phyloP scores from a whole-genome alignment of 2,797 vertebrate species.

The Centroberyx gerrardi region DNA sequence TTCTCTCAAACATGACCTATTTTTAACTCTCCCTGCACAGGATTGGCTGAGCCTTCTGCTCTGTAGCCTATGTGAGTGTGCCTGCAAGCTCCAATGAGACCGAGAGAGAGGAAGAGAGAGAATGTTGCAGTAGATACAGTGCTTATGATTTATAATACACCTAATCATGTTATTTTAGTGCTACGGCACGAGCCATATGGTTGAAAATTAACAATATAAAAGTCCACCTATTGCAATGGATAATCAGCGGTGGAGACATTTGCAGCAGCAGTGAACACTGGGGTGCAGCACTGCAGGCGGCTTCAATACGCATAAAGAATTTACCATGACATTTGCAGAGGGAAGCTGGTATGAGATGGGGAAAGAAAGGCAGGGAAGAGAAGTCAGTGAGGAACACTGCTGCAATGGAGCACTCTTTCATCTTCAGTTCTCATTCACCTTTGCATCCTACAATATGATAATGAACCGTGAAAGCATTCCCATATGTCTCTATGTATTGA shows the following conservation, averaged over 20 bases:
- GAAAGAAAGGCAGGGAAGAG: conserved; percentile 29
- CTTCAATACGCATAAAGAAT: conserved; percentile 76
- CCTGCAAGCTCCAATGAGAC: conserved; percentile 37
- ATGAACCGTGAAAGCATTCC: conserved; percentile 30
- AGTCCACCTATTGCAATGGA: conserved; percentile 13
- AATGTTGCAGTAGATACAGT: conserved; percentile 53
- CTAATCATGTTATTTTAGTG: conserved; percentile 37
- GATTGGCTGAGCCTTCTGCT: conserved; percentile 82
- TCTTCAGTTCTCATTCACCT: conserved; percentile 36
- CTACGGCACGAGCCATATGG: conserved; percentile 10
- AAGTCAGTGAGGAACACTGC: conserved; percentile 33
- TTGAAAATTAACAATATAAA: conserved; percentile 38
- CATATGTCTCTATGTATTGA: conserved; percentile 31
- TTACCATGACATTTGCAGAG: conserved; percentile 76
- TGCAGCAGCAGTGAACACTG: conserved; percentile 29
- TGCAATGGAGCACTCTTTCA: conserved; percentile 51
- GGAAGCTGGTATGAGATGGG: conserved; percentile 42
- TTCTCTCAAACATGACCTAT: conserved; percentile 88
- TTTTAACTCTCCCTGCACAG: conserved; percentile 84
- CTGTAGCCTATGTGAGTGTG: conserved; percentile 72
- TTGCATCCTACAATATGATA: conserved; percentile 51
- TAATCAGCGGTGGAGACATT: conserved; percentile 11
- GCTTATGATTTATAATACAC: conserved; percentile 54
- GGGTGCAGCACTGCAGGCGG: conserved; percentile 65
- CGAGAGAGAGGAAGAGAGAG: conserved; percentile 45